These are phyloP conservation scores for Lepilemur ruficaudatus DNA, from an alignment of 2,797 vertebrate genomes.

Conservation along the genomic window DNA sequence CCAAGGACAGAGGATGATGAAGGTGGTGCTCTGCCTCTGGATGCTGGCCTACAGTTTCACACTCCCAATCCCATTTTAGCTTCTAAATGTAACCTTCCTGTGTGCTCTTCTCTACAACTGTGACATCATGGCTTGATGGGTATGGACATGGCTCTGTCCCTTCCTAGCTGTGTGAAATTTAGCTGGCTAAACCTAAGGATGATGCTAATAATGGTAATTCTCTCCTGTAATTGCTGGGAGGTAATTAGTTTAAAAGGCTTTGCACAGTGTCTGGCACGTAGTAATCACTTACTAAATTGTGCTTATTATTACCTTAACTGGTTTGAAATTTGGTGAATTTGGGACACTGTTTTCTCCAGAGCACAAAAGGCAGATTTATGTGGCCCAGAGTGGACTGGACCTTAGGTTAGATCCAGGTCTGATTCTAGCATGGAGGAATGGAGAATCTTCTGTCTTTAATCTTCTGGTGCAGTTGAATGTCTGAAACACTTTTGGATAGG, in stretches of 20 bases:
- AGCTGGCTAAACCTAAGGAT: neutral
- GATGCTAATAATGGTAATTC: conserved; percentile 7
- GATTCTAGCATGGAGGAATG: neutral
- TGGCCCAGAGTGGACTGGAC: neutral
- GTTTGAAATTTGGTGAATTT: neutral
- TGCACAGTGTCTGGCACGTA: neutral
- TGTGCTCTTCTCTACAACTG: neutral
- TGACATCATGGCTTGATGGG: neutral
- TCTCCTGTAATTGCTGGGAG: neutral
- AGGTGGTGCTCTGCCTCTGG: neutral
- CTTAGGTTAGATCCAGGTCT: neutral
- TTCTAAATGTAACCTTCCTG: neutral
- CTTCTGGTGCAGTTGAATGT: neutral
- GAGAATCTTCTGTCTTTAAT: neutral
- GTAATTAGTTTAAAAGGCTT: conserved; percentile 49
- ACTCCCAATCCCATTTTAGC: neutral
- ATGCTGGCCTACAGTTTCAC: neutral
- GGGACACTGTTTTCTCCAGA: neutral
- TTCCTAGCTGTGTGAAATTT: neutral
- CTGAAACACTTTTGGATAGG: neutral
- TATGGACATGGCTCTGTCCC: neutral
- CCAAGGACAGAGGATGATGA: neutral
- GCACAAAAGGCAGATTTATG: neutral
- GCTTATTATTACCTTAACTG: neutral
- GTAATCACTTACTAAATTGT: conserved; percentile 21